A percentile compares a stretch with the other conserved stretches of the same genome.
phyloP scores from a whole-genome alignment of 2,113 vertebrate genomes.

The Coreoperca whiteheadi region DNA sequence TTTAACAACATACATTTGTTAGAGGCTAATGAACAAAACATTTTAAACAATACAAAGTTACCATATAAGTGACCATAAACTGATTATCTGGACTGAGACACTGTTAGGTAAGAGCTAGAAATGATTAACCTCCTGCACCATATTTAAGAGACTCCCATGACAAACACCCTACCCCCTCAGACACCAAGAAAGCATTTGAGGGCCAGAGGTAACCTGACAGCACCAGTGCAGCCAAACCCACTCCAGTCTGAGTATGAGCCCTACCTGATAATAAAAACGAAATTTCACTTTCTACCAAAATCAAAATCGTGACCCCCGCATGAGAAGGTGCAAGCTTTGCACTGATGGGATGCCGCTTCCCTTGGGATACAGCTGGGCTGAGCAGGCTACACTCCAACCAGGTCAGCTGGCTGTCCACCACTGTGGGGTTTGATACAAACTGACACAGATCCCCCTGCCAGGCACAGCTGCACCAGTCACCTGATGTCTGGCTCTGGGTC shows the following conservation, averaged over 20 bases:
- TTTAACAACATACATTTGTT: neutral
- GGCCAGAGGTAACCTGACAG: neutral
- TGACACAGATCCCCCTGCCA: slow-evolving; percentile 50
- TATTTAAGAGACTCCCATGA: slow-evolving; percentile 8
- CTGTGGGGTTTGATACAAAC: slow-evolving; percentile 40
- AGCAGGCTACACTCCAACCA: slow-evolving; percentile 45
- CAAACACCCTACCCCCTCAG: slow-evolving; percentile 46
- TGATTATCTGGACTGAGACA: slow-evolving; percentile 1
- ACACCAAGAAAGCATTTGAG: slow-evolving; percentile 22
- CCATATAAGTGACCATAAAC: neutral
- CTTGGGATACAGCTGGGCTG: slow-evolving; percentile 3
- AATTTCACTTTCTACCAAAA: neutral
- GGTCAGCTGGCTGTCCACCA: slow-evolving; percentile 57
- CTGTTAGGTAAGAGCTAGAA: neutral
- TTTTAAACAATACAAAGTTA: neutral
- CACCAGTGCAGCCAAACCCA: neutral
- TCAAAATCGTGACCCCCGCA: neutral
- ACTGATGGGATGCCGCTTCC: neutral
- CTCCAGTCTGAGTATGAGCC: neutral
- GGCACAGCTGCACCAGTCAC: slow-evolving; percentile 69
- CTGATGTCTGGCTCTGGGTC: slow-evolving; percentile 61
- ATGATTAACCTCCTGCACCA: slow-evolving; percentile 42
- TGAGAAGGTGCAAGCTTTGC: neutral
- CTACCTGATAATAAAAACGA: neutral
- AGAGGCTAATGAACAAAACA: neutral